Conservation (phyloP, 2,113 vertebrate genomes). For the Prinia subflava region DNA sequence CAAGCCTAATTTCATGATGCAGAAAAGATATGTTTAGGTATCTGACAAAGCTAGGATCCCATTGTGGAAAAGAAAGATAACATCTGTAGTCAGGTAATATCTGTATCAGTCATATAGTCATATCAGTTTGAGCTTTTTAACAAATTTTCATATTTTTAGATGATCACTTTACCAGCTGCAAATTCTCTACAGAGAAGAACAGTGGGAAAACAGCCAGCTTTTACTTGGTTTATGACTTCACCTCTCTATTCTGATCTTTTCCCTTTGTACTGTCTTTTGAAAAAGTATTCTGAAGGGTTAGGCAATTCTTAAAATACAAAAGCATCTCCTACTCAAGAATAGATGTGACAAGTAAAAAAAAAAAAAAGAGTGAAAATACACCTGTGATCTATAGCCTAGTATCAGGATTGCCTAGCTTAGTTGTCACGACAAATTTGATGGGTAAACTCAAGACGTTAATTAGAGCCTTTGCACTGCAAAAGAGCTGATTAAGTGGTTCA, state of each 20-base stretch:
- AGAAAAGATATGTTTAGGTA: neutral
- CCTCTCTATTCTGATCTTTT: neutral
- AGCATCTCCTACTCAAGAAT: neutral
- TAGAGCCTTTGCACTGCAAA: neutral
- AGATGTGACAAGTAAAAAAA: neutral
- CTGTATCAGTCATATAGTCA: neutral
- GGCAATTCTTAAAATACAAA: neutral
- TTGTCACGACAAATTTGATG: neutral
- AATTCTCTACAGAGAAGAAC: neutral
- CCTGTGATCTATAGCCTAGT: neutral
- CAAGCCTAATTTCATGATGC: neutral
- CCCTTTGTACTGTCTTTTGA: neutral
- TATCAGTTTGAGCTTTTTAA: neutral
- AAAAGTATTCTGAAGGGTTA: neutral
- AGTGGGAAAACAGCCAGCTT: neutral
- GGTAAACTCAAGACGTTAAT: neutral
- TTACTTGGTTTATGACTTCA: neutral
- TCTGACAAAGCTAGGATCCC: neutral
- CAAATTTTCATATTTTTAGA: neutral
- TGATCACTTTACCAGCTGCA: neutral
- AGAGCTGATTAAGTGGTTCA: neutral
- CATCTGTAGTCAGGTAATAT: neutral
- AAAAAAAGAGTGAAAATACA: neutral
- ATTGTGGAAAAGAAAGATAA: neutral
- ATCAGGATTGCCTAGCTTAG: neutral